These are phyloP conservation scores for Cryptoprocta ferox DNA, from an alignment of 2,797 vertebrate species.

Conservation along the genomic window DNA sequence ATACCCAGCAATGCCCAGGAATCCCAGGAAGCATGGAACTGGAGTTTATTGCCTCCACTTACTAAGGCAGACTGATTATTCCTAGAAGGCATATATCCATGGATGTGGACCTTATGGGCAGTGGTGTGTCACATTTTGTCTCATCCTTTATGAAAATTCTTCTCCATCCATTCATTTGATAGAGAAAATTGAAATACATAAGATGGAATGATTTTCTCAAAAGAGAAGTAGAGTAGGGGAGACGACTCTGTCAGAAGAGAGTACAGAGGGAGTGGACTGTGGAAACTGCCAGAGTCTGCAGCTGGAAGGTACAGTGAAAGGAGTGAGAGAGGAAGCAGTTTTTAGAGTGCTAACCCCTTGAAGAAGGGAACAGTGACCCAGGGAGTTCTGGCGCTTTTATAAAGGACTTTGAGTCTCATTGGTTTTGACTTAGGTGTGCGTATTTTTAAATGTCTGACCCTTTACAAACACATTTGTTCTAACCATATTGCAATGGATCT, in stretches of 20 bases:
- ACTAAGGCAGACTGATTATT: neutral
- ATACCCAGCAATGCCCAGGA: neutral
- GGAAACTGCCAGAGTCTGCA: neutral
- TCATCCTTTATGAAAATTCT: neutral
- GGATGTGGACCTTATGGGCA: neutral
- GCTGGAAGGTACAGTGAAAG: neutral
- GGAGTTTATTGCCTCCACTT: neutral
- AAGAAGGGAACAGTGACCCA: neutral
- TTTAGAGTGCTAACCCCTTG: neutral
- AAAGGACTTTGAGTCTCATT: conserved; percentile 22
- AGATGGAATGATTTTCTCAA: neutral
- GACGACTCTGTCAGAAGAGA: neutral
- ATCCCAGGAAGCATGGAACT: neutral
- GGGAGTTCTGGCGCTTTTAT: neutral
- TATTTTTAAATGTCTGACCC: conserved; percentile 64
- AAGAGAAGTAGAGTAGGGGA: neutral
- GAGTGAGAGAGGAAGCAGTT: neutral
- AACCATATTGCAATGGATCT: conserved; percentile 71
- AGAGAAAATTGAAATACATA: conserved; percentile 8
- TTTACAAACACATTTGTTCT: conserved; percentile 71
- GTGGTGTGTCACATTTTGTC: neutral
- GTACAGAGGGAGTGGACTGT: neutral
- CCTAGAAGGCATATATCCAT: neutral
- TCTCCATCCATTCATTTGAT: neutral
- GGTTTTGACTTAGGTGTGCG: conserved; percentile 63